Percentiles rank a stretch among this genome's conserved stretches.
Evolutionary conservation across 2,888 invertebrate genomes (phyloP).

Genomic region (Spodoptera picta): DNA sequence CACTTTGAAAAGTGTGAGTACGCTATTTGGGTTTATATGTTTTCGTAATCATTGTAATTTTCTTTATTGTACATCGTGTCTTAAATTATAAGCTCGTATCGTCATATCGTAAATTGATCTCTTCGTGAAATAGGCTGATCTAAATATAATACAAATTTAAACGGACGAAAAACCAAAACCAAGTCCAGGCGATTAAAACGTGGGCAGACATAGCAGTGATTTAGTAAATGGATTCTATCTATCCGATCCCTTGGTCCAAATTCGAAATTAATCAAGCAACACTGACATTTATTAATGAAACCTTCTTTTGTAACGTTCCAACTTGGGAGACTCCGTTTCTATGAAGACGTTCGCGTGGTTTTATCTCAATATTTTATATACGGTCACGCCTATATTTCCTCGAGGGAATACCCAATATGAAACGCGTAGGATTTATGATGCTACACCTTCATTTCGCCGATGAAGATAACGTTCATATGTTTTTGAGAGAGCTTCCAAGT

Average conservation of each 20-base stretch:
- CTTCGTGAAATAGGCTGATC: too few species aligned
- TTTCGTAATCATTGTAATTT: too few species aligned
- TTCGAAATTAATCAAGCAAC: conserved; percentile 32
- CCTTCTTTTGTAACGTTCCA: conserved; percentile 14
- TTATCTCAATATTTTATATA: conserved; percentile 29
- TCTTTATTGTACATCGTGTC: too few species aligned
- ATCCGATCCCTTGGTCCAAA: conserved; percentile 20
- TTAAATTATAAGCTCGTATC: too few species aligned
- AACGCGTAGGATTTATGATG: conserved; percentile 26
- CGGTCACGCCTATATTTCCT: conserved; percentile 7
- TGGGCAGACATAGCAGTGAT: neutral
- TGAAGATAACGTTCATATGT: conserved; percentile 20
- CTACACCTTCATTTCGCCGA: conserved; percentile 16
- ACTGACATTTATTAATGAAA: conserved; percentile 25
- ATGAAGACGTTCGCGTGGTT: conserved; percentile 9
- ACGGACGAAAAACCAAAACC: neutral
- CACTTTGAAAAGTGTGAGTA: too few species aligned
- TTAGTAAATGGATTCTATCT: conserved; percentile 10
- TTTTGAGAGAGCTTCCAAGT: conserved; percentile 4
- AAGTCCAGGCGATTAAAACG: conserved; percentile 1
- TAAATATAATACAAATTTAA: neutral
- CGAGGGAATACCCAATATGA: conserved; percentile 17
- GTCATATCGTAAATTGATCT: too few species aligned
- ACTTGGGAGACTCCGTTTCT: conserved; percentile 18
- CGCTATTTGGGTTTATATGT: too few species aligned